phyloP scores from a whole-genome alignment of 1,140 invertebrate genomes.

The Dryas iulia region DNA sequence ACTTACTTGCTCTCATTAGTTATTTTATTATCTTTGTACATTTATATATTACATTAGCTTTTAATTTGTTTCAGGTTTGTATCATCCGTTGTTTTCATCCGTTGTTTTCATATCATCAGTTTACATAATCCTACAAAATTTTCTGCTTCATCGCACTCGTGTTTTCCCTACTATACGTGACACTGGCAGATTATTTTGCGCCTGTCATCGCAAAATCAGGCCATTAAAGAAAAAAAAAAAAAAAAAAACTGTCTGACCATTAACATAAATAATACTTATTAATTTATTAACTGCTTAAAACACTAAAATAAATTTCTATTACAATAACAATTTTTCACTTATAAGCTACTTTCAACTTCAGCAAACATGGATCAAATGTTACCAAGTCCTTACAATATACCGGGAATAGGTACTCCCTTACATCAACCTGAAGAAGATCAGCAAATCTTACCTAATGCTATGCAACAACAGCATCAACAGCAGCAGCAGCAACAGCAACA shows the following conservation, averaged over 20 bases:
- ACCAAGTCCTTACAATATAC: conserved; percentile 93
- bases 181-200: no score
- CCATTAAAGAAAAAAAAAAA: no score
- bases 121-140: no score
- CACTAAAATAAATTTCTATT: background rate
- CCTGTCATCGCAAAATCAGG: no score
- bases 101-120: no score
- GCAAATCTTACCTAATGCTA: conserved; percentile 89
- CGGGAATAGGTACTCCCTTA: conserved; percentile 93
- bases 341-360: background rate
- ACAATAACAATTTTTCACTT: background rate
- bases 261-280: background rate
- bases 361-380: conserved; percentile 92
- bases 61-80: no score
- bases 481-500: conserved; percentile 82
- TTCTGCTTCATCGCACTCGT: no score
- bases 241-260: background rate
- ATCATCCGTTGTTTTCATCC: no score
- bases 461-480: conserved; percentile 87
- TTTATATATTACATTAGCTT: no score
- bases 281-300: background rate
- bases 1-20: no score
- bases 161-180: no score
- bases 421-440: conserved; percentile 96
- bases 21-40: no score